These are phyloP conservation scores for Oryzias sinensis DNA, from an alignment of 2,797 vertebrate species.

Conservation along the genomic window DNA sequence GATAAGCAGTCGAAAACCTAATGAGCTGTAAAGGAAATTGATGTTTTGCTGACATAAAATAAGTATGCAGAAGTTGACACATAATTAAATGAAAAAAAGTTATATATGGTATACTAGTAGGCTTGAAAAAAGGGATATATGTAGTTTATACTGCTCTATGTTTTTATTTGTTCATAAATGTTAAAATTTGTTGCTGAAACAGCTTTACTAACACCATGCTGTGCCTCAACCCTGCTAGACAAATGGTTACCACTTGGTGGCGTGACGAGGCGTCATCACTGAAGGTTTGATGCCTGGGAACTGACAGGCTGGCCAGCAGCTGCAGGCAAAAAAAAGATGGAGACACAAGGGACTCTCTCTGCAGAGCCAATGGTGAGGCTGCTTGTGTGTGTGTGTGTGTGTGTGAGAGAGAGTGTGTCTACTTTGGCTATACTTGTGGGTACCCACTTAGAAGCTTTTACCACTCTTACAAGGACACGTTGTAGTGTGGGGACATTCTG, in stretches of 20 bases:
- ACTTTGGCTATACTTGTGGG: slow-evolving; percentile 41
- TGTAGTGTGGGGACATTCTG: background rate
- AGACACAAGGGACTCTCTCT: slow-evolving; percentile 63
- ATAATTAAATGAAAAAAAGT: no score
- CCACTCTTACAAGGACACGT: slow-evolving; percentile 32
- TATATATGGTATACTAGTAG: no score
- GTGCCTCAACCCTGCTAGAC: slow-evolving; percentile 42
- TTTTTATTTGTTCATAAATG: no score
- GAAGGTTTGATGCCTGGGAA: slow-evolving; percentile 66
- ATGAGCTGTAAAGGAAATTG: no score
- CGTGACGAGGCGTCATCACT: slow-evolving; percentile 60
- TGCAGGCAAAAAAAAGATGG: slow-evolving; percentile 65
- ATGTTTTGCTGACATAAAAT: no score
- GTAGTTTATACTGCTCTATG: no score
- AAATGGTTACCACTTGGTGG: slow-evolving; percentile 74
- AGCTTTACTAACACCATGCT: background rate
- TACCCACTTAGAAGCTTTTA: background rate
- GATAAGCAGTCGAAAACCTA: no score
- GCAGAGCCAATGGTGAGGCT: slow-evolving; percentile 70
- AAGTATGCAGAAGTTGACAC: no score
- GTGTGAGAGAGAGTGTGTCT: slow-evolving; percentile 19
- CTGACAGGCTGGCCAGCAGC: slow-evolving; percentile 73
- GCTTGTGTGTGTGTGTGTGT: slow-evolving; percentile 56
- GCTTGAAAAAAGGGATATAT: no score
- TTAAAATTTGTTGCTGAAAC: no score